These are phyloP conservation scores for Malurus splendens DNA, from an alignment of 2,797 vertebrate species.

Conservation along the genomic window DNA sequence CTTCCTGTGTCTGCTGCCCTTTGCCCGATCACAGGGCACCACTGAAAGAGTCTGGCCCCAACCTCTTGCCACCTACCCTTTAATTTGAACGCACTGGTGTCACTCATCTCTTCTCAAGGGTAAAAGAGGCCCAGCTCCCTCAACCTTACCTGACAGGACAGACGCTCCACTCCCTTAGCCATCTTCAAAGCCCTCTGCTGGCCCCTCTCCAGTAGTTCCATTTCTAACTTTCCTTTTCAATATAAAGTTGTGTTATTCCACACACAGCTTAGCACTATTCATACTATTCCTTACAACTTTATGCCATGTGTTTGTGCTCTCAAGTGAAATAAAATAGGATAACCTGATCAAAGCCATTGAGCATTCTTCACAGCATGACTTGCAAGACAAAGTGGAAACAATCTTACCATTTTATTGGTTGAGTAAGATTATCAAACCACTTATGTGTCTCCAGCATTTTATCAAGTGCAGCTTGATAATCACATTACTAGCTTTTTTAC, in stretches of 20 bases:
- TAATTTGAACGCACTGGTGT: background rate
- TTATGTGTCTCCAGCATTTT: rapidly evolving
- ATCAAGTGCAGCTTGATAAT: background rate
- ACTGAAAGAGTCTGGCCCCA: background rate
- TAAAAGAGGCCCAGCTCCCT: background rate
- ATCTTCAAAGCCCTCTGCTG: background rate
- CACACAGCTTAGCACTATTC: rapidly evolving
- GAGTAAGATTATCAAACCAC: rapidly evolving
- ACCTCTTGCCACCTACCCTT: background rate
- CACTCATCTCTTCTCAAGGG: background rate
- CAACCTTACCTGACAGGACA: background rate
- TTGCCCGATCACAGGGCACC: background rate
- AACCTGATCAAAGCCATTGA: background rate
- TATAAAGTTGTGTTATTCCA: background rate
- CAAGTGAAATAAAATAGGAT: background rate
- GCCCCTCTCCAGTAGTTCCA: background rate
- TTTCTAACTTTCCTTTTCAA: background rate
- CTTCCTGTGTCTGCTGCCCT: background rate
- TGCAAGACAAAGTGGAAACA: rapidly evolving
- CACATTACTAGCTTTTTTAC: background rate
- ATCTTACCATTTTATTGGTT: background rate
- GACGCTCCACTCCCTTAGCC: background rate
- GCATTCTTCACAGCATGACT: background rate
- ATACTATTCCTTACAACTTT: rapidly evolving
- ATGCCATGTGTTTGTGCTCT: background rate